Evolutionary conservation across 2,888 invertebrate species (phyloP).

Genomic region (Cheilosia impressa): DNA sequence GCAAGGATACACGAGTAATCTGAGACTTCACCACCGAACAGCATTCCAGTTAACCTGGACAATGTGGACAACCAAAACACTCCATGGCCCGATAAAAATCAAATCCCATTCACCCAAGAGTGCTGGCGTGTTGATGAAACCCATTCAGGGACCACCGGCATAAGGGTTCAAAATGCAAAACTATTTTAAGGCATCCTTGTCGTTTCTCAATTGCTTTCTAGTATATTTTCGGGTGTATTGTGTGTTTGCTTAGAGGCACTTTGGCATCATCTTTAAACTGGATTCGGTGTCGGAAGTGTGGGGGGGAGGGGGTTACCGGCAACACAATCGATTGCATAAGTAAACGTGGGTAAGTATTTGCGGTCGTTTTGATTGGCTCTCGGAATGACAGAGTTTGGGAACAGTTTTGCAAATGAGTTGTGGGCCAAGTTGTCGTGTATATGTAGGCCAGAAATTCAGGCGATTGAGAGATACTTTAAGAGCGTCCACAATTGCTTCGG

Average conservation of each 20-base stretch:
- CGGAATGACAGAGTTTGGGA: not conserved
- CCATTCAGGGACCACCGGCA: conserved; percentile 36
- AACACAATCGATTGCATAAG: conserved; percentile 51
- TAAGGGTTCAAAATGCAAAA: conserved; percentile 26
- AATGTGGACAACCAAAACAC: conserved; percentile 26
- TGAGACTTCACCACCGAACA: not conserved
- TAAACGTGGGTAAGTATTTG: conserved; percentile 49
- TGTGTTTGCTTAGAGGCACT: conserved; percentile 34
- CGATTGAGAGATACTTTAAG: conserved; percentile 24
- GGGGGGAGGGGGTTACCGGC: not conserved
- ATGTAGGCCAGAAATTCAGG: conserved; percentile 23
- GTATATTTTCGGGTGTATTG: conserved; percentile 20
- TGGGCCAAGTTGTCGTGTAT: conserved; percentile 16
- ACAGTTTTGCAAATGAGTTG: conserved; percentile 51
- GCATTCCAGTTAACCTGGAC: conserved; percentile 9
- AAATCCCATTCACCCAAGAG: conserved; percentile 49
- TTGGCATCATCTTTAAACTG: conserved; percentile 28
- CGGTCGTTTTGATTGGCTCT: conserved; percentile 41
- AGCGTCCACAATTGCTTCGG: conserved; percentile 11
- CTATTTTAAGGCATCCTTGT: conserved; percentile 36
- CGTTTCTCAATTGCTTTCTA: conserved; percentile 23
- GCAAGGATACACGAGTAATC: not conserved
- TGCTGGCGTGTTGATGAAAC: conserved; percentile 40
- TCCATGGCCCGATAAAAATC: conserved; percentile 51
- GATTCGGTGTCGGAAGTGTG: not conserved